Evolutionary conservation across 2,797 vertebrate genomes (phyloP), one percentile per base, ranked within the genome.

Genomic region (Siniperca obscura): DNA sequence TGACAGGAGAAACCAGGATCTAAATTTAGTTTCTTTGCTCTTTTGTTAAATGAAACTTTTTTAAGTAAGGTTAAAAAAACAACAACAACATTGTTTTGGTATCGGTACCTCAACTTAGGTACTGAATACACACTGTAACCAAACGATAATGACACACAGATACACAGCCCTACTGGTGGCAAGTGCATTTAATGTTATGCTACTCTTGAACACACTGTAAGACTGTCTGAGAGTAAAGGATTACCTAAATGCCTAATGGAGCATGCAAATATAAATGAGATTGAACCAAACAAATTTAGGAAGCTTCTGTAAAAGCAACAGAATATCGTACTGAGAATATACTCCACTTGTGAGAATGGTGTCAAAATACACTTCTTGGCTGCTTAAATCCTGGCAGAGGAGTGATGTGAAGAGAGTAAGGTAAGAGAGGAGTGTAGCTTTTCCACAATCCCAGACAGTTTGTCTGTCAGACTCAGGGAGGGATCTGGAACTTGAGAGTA

Each of bases 391-490:
- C 68, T 52, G 57, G 57, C 59, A 78, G 88, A 90, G 72, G 65
- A 81, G 61, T 70, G 86, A 89, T 70, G 67, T 74, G 76, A 81
- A 59, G 78, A 86, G 82, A 78, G 71, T 22, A 77, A 66, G 55
- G 60, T 66, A 68, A 65, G 70, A 85, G 56, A 64, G 70, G 70
- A 82, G 83, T 64, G 78, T 1, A 72, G 80, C 61, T 81, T 70
- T 72, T 74, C 75, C 70, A 69, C 83, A 90, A 53, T 83, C 57
- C 61, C 66, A 88, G 76, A 89, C 86, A 90, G 87, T 91, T 89
- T 86, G 85, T 87, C 87, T 90, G 87, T 90, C 81, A 91, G 81
- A 86, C 84, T 88, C 74, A 73, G 87, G 82, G 76, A 89, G 76
- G 81, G 79, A 88, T 87, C 68, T 90, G 78, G 70, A 91, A 90